phyloP scores from a whole-genome alignment of 2,888 invertebrate genomes.

The Standfussiana lucernea region DNA sequence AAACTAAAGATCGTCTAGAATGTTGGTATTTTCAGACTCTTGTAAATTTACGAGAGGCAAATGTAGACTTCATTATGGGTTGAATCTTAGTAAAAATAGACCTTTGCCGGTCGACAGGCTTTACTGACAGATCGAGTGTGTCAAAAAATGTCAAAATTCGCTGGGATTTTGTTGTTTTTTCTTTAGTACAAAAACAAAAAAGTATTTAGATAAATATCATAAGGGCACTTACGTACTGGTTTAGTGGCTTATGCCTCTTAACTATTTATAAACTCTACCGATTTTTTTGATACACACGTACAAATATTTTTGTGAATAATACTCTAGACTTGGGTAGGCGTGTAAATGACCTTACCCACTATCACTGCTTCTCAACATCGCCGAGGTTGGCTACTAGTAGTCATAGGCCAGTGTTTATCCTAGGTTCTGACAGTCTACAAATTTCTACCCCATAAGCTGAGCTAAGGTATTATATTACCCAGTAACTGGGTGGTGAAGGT shows the following conservation, averaged over 20 bases:
- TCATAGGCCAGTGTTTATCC: neutral
- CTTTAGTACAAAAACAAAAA: neutral
- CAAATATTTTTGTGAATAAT: neutral
- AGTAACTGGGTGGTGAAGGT: neutral
- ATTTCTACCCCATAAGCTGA: neutral
- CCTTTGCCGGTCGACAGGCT: no score
- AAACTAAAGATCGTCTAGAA: neutral
- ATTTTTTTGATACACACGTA: neutral
- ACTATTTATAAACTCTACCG: slow-evolving; percentile 1
- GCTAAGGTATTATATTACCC: neutral
- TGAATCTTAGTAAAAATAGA: no score
- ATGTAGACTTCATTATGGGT: no score
- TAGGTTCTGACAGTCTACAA: neutral
- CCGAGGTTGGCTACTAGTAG: neutral
- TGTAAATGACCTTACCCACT: neutral
- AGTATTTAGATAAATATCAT: neutral
- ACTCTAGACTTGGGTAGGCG: neutral
- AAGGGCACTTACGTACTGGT: neutral
- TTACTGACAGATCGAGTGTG: no score
- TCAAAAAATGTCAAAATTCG: no score
- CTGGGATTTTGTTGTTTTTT: neutral
- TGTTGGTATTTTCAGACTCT: neutral
- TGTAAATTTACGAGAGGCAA: neutral
- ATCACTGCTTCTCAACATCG: neutral
- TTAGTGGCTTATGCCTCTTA: neutral